Conservation (phyloP, 2,113 vertebrate species). For the Ginglymostoma cirratum region DNA sequence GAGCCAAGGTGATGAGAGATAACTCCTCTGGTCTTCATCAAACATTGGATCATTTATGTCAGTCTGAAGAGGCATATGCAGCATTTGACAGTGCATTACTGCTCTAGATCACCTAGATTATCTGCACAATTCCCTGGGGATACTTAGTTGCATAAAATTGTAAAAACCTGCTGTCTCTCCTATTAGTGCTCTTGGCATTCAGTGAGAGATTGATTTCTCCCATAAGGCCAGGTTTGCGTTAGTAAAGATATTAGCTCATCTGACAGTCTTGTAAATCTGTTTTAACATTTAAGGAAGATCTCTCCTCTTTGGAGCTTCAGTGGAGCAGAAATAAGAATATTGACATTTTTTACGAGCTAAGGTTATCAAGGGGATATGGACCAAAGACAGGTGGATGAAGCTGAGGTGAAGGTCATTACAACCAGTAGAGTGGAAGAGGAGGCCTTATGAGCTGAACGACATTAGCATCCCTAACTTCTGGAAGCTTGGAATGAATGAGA, state of each 20-base stretch:
- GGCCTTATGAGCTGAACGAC: neutral
- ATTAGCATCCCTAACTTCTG: neutral
- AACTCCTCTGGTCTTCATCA: neutral
- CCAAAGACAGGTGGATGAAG: neutral
- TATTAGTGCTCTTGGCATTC: neutral
- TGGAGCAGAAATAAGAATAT: neutral
- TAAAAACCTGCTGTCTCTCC: neutral
- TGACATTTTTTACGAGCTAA: neutral
- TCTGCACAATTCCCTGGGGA: neutral
- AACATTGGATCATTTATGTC: neutral
- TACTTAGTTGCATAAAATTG: neutral
- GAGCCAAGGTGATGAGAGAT: neutral
- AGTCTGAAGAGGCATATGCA: neutral
- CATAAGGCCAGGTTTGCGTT: neutral
- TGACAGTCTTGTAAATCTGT: neutral
- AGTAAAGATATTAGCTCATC: neutral
- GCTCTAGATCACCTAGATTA: neutral
- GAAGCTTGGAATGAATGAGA: neutral
- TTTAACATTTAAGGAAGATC: neutral
- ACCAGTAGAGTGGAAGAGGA: neutral
- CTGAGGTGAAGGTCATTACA: neutral
- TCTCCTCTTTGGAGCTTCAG: neutral
- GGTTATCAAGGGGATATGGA: neutral
- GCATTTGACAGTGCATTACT: neutral
- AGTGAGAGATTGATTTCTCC: neutral